Percentiles rank a stretch among this genome's conserved stretches.
Conservation (phyloP, 2,888 invertebrate species). For the Neoscelio sp. region DNA sequence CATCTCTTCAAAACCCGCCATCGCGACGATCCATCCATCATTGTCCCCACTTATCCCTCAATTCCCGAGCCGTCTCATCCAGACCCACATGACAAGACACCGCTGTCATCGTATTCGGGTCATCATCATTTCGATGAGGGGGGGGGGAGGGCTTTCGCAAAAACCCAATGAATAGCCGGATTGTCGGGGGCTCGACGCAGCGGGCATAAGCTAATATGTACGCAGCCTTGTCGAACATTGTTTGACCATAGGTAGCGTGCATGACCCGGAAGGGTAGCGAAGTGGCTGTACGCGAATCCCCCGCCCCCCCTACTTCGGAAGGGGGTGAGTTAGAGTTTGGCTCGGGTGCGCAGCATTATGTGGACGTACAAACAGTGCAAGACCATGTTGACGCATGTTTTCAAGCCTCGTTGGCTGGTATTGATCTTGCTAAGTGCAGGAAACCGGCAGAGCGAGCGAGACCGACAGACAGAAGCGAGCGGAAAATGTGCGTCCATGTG, state of each 20-base stretch:
- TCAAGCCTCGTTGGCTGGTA: conserved; percentile 86
- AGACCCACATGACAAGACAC: conserved; percentile 35
- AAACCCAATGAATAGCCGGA: conserved; percentile 74
- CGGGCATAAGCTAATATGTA: conserved; percentile 79
- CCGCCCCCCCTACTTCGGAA: no score
- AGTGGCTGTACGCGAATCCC: conserved; percentile 68
- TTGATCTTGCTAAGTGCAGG: conserved; percentile 85
- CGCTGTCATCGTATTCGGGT: conserved; percentile 29
- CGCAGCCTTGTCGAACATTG: conserved; percentile 82
- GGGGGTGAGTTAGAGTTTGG: no score
- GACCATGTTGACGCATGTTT: conserved; percentile 86
- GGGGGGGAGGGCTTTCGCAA: conserved; percentile 8
- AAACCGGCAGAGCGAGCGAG: conserved; percentile 79
- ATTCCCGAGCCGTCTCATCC: conserved; percentile 21
- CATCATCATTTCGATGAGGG: conserved; percentile 7
- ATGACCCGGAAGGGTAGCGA: conserved; percentile 68
- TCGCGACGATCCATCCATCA: conserved; percentile 41
- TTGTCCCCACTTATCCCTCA: conserved; percentile 17
- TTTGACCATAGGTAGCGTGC: conserved; percentile 75
- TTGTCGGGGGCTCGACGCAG: conserved; percentile 73
- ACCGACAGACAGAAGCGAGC: conserved; percentile 64
- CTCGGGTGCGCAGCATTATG: conserved; percentile 81
- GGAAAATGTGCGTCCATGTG: conserved; percentile 44
- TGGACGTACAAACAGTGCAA: conserved; percentile 83
- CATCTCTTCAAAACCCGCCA: conserved; percentile 17